These are phyloP conservation scores for Automeris io DNA, from an alignment of 2,888 invertebrate species.

Conservation along the genomic window DNA sequence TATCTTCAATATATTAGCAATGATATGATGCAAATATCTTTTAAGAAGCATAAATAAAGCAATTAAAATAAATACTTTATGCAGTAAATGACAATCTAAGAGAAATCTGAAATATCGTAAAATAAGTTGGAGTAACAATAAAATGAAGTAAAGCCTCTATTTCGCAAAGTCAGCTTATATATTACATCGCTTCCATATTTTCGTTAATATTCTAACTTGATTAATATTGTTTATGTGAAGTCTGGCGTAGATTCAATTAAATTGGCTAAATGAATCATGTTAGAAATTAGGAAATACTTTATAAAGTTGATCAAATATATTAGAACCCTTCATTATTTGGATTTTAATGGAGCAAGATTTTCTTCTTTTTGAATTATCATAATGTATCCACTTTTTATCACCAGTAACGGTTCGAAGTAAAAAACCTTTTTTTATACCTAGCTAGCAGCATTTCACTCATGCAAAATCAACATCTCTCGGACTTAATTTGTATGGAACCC, in stretches of 20 bases:
- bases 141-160: too few relatives aligned
- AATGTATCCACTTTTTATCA: too few relatives aligned
- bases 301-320: slow-evolving; percentile 3
- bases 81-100: background rate
- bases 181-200: background rate
- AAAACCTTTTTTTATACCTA: too few relatives aligned
- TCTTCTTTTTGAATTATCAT: too few relatives aligned
- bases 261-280: slow-evolving; percentile 2
- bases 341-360: too few relatives aligned
- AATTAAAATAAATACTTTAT: background rate
- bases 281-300: slow-evolving; percentile 6
- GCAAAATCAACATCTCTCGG: too few relatives aligned
- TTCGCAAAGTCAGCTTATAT: too few relatives aligned
- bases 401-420: too few relatives aligned
- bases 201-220: slow-evolving; percentile 7
- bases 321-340: too few relatives aligned
- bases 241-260: slow-evolving; percentile 4
- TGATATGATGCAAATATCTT: background rate
- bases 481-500: too few relatives aligned
- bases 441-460: too few relatives aligned
- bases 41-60: background rate
- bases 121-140: too few relatives aligned
- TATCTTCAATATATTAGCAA: background rate
- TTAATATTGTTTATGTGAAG: slow-evolving; percentile 7
- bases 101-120: background rate